Base-by-base conservation (phyloP, 2,888 invertebrate genomes). In the Conistra vaccinii region DNA sequence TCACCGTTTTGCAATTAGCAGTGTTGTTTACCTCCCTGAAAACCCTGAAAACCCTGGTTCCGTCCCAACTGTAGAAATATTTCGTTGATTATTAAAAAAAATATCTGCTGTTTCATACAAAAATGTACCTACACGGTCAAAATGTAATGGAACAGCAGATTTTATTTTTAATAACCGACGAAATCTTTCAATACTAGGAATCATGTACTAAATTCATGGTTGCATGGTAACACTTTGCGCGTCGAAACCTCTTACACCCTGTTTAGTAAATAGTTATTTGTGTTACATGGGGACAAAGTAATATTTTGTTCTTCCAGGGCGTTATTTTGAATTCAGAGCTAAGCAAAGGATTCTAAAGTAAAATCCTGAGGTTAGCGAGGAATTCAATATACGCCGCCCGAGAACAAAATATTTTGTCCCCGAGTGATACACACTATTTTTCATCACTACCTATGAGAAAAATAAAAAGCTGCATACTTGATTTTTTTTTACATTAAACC, bases 1-100 rank as follows among this genome's bases (percentile, higher is more conserved):
- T 32, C 35, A 39, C 3, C 2, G 51, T 53, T 69, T 62, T 72
- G 62, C 80, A 80, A n/a, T 26, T 42, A 42, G 23, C 0, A 23
- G 9, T 35, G 9, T 39, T 62, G 10, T 72, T 62, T 73, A 17
- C 10, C 3, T 76, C 0, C 12, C 4, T n/a, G n/a, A n/a, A n/a
- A n/a, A n/a, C n/a, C n/a, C n/a, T n/a, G n/a, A n/a, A n/a, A n/a
- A n/a, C 0, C 12, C 4, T 65, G 23, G 9, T 65, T 23, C 17
- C 2, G 7, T 2, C 26, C 26, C 7, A 55, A 17, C 1, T 14
- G 26, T 55, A 26, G 12, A 53, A n/a, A 14, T 5, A 14, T 53
- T n/a, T n/a, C n/a, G n/a, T n/a, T n/a, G 4, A 10, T n/a, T 53
- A 53, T 12, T 14, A 26, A n/a, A 53, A 53, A 42, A n/a, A n/a